phyloP scores from a whole-genome alignment of 2,797 vertebrate species.

The Rhabdophis nuchalis region DNA sequence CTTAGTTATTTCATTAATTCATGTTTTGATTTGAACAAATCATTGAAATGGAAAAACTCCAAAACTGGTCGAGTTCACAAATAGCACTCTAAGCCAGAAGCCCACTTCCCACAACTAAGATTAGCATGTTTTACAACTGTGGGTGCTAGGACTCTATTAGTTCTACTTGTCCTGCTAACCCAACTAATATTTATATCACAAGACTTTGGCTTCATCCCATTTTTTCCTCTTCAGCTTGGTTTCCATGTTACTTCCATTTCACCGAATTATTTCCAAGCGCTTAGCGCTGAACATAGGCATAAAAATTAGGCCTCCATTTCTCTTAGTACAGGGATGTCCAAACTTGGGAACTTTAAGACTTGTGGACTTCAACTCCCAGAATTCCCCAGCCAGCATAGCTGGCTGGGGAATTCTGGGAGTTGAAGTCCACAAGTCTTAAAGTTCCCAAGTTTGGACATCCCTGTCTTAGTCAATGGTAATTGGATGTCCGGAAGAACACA shows the following conservation, averaged over 20 bases:
- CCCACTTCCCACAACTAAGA: neutral
- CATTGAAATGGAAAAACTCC: neutral
- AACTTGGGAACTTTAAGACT: too few species aligned
- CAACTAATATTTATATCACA: neutral
- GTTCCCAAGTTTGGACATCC: too few species aligned
- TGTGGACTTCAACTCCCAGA: too few species aligned
- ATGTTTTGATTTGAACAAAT: neutral
- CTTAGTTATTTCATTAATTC: neutral
- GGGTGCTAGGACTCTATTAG: neutral
- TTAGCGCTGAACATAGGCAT: neutral
- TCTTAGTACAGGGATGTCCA: too few species aligned
- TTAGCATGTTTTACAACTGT: neutral
- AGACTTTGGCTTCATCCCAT: neutral
- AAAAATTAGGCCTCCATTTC: neutral
- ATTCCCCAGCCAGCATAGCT: too few species aligned
- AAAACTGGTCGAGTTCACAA: neutral
- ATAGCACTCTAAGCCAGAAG: neutral
- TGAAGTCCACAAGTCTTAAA: too few species aligned
- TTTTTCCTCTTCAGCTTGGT: conserved; percentile 46
- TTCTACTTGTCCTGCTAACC: neutral
- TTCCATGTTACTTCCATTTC: conserved; percentile 47
- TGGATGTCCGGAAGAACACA: neutral
- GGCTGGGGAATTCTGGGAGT: too few species aligned
- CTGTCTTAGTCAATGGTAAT: neutral
- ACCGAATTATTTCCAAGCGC: conserved; percentile 9